Evolutionary conservation across 1,140 invertebrate species (phyloP).

Genomic region (Diachasmimorpha longicaudata): DNA sequence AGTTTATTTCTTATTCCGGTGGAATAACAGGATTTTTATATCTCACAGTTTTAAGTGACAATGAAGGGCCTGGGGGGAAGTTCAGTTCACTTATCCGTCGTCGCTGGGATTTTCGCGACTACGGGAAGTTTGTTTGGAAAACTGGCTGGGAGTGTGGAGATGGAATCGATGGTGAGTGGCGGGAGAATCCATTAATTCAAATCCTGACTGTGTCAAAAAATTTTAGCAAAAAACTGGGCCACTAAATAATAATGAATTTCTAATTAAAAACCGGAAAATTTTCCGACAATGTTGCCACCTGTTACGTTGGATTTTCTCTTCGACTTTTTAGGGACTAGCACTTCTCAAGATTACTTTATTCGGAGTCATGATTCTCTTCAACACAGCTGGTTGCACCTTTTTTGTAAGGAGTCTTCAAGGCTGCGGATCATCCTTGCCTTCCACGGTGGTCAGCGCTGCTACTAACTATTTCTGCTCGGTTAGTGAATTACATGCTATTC

Average conservation of each 20-base stretch:
- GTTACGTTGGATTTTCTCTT: neutral
- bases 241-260: too few species aligned
- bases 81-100: conserved; percentile 35
- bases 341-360: conserved; percentile 55
- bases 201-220: neutral
- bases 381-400: conserved; percentile 67
- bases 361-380: conserved; percentile 65
- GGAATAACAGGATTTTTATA: too few species aligned
- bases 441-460: conserved; percentile 67
- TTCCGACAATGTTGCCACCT: neutral
- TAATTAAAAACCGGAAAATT: neutral
- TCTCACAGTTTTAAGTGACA: too few species aligned
- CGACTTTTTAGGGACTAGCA: conserved; percentile 37
- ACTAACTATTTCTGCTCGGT: conserved; percentile 71
- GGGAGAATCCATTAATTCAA: neutral
- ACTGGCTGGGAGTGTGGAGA: conserved; percentile 43
- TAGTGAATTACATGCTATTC: conserved; percentile 45
- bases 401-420: conserved; percentile 67
- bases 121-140: conserved; percentile 53
- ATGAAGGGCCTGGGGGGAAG: neutral
- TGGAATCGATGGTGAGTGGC: conserved; percentile 41
- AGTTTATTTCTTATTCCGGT: too few species aligned
- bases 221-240: too few species aligned
- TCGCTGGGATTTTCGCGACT: conserved; percentile 49
- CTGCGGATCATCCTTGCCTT: conserved; percentile 65